Evolutionary conservation across 2,888 invertebrate species (phyloP), one percentile per base, ranked within the genome.

Genomic region (Sarcophaga subvicina): DNA sequence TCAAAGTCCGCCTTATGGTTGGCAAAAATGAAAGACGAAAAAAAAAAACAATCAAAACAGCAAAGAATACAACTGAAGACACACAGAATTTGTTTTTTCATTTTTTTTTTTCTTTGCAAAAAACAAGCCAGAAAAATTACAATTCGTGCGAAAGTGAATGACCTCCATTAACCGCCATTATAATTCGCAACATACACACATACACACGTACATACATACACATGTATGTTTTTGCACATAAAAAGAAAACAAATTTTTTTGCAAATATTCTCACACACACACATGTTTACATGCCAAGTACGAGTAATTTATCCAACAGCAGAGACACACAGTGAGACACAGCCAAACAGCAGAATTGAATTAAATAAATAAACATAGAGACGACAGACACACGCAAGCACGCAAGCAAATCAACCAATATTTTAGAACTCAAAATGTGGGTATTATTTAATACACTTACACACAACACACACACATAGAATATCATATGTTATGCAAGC

Each of bases 151-250:
- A 93, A 93, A 93, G 93, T 93, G 93, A 93, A 93, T 93, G 93
- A 93, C 93, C 93, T 93, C 93, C 92, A 93, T 92, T 93, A 93
- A 92, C 93, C 92, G 92, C 91, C 92, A 92, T 92, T 92, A 92
- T 91, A 90, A 75, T 63, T 45, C 69, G 49, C 37, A 37, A 37
- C 37, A 64, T 25, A 62, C 60, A 75, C 64, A 54, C 14, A 54
- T 37, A 71, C 25, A 66, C 10, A 10, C 66, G 49, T 37, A 20
- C 3, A 54, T 12, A 69, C 37, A 64, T 22, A 63, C 14, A 27
- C 14, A 14, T 54, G 10, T 4, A 17, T 14, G 17, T 54, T 54
- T 54, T 54, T 54, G 54, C 54, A 17, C 10, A 37, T 37, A 10
- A 37, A 37, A 37, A 37, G 8, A 37, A 37, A 37, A 37, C 8